These are phyloP conservation scores for Papilio machaon DNA, from an alignment of 1,140 invertebrate species.

Conservation along the genomic window DNA sequence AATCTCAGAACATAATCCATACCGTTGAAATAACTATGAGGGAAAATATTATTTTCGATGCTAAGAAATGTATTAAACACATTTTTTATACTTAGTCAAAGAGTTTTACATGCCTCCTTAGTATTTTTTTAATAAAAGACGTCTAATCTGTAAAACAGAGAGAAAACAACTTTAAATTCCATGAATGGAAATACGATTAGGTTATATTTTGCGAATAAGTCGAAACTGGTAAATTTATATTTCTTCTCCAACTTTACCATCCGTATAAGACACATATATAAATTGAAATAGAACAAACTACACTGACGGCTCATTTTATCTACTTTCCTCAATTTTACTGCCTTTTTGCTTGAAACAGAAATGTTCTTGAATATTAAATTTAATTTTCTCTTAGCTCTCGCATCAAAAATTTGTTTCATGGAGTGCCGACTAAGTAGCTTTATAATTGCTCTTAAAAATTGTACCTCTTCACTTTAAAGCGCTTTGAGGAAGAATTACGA, in stretches of 20 bases:
- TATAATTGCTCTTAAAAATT: constrained; percentile 40
- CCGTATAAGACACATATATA: too few relatives aligned
- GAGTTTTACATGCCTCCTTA: too few relatives aligned
- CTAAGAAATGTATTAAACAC: too few relatives aligned
- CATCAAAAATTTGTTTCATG: constrained; percentile 40
- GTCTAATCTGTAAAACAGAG: too few relatives aligned
- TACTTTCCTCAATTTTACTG: constrained; percentile 35
- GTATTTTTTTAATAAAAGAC: too few relatives aligned
- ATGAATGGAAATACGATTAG: background rate
- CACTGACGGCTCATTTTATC: constrained; percentile 34
- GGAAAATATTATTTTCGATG: too few relatives aligned
- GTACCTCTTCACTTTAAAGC: constrained; percentile 36
- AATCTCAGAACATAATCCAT: too few relatives aligned
- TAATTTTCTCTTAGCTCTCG: constrained; percentile 38
- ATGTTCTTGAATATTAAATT: constrained; percentile 39
- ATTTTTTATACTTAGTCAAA: too few relatives aligned
- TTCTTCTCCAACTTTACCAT: background rate
- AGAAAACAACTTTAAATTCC: background rate
- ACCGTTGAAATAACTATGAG: too few relatives aligned
- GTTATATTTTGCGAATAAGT: background rate
- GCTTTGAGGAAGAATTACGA: constrained; percentile 31
- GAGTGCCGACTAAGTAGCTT: constrained; percentile 38
- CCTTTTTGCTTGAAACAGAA: constrained; percentile 34
- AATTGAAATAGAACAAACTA: constrained; percentile 1
- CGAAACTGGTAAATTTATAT: background rate